phyloP scores from a whole-genome alignment of 1,140 invertebrate species.

The Leptinotarsa lineolata region DNA sequence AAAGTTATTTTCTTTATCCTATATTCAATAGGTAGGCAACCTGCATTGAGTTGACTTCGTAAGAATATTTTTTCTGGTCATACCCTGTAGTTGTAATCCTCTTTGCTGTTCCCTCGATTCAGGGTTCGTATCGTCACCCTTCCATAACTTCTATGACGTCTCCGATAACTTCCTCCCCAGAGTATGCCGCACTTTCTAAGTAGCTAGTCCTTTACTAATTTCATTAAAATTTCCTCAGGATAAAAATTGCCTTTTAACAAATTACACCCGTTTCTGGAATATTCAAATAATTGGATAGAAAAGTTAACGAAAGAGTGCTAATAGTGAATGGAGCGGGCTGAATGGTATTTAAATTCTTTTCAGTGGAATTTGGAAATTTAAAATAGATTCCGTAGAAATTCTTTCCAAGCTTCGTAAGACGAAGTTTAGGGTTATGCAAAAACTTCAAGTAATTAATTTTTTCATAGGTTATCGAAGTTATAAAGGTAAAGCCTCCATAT shows the following conservation, averaged over 20 bases:
- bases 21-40: too few species aligned
- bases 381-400: not conserved
- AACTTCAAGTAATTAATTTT: not conserved
- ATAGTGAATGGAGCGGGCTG: not conserved
- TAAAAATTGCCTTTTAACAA: constrained; percentile 7
- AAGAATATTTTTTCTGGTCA: too few species aligned
- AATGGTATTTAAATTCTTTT: not conserved
- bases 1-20: too few species aligned
- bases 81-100: too few species aligned
- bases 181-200: not conserved
- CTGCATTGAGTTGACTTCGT: too few species aligned
- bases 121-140: not conserved
- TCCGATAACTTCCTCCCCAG: constrained; percentile 8
- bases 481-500: too few species aligned
- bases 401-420: not conserved
- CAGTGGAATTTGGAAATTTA: not conserved
- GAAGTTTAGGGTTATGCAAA: not conserved
- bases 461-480: not conserved
- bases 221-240: constrained; percentile 9
- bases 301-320: constrained; percentile 7
- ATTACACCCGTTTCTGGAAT: constrained; percentile 12
- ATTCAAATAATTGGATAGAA: constrained; percentile 7
- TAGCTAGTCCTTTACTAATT: constrained; percentile 16
- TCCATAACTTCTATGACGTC: constrained; percentile 16
- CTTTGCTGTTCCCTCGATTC: not conserved